These are phyloP conservation scores for Brachypterus glaber DNA, from an alignment of 2,888 invertebrate genomes.

Conservation along the genomic window DNA sequence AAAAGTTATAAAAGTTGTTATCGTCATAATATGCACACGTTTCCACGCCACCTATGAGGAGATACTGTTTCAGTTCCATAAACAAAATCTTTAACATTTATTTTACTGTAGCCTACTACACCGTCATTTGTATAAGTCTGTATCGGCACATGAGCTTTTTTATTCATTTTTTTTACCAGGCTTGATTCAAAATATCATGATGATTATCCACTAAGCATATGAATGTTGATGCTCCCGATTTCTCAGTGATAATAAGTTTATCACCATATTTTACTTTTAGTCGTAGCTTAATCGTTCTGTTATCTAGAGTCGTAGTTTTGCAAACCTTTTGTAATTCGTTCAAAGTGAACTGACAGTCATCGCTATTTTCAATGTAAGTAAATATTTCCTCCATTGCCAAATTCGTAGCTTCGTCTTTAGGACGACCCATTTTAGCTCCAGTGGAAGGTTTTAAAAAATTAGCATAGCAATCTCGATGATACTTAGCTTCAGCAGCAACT, in stretches of 20 bases:
- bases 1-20: too few species aligned
- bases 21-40: too few species aligned
- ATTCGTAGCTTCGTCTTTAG: slow-evolving; percentile 27
- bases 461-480: slow-evolving; percentile 29
- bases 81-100: slow-evolving; percentile 17
- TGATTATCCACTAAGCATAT: slow-evolving; percentile 19
- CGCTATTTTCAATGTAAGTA: slow-evolving; percentile 31
- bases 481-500: slow-evolving; percentile 30
- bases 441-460: slow-evolving; percentile 28
- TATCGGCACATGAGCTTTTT: slow-evolving; percentile 18
- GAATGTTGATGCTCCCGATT: slow-evolving; percentile 19
- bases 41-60: too few species aligned
- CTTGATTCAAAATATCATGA: slow-evolving; percentile 20
- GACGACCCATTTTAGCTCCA: slow-evolving; percentile 31
- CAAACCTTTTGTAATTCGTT: slow-evolving; percentile 24
- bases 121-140: slow-evolving; percentile 15
- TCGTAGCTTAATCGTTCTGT: slow-evolving; percentile 27
- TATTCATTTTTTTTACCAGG: slow-evolving; percentile 25
- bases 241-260: slow-evolving; percentile 29
- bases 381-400: slow-evolving; percentile 33
- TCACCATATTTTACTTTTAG: slow-evolving; percentile 28
- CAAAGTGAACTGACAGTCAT: slow-evolving; percentile 23
- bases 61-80: slow-evolving; percentile 18
- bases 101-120: slow-evolving; percentile 23
- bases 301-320: slow-evolving; percentile 23